Base-by-base conservation (phyloP, 2,888 invertebrate genomes). In the Alviniconcha strummeri region DNA sequence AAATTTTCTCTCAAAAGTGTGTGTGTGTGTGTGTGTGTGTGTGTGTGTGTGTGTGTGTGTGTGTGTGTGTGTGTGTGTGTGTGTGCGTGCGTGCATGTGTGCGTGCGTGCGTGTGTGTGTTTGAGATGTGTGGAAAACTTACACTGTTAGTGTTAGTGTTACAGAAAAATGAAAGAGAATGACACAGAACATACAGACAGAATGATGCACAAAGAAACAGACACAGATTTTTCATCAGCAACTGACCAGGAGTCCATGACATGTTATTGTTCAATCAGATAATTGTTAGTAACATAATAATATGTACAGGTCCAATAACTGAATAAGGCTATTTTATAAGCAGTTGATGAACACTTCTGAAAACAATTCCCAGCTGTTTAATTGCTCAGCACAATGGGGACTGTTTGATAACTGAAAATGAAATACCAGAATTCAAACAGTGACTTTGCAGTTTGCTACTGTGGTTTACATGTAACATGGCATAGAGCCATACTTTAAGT, bases 21-120 rank as follows among this genome's bases (percentile, higher is more conserved):
- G 11, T 72, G 72, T 72, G 72, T 72, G 72, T 3, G 72, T 72
- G 72, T 36, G 36, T 52, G 72, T 72, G 72, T 5, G 13, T 69
- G 69, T 69, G 69, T 69, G 69, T 72, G 36, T 72, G 72, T 6
- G 72, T 72, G 72, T 36, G 36, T 72, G 72, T 72, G 72, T 36
- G 4, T 15, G 72, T 4, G 69, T 72, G 72, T 36, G 11, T 72
- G 72, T 72, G 72, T 72, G 72, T 3, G 72, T 72, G 72, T 36
- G 36, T 52, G 72, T 72, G 72, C 13, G 60, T 60, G 60, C 13
- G 60, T 60, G 60, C 13, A 13, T 5, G 13, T 69, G 69, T 69
- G 69, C 6, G 69, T 72, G 36, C 36, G 72, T 6, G 72, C 36
- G 72, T 36, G 36, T 72, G 72, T 72, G 72, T 36, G 4, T 15